Evolutionary conservation across 2,888 invertebrate genomes (phyloP), one percentile per base, ranked within the genome.

Genomic region (Schizaphis graminum): DNA sequence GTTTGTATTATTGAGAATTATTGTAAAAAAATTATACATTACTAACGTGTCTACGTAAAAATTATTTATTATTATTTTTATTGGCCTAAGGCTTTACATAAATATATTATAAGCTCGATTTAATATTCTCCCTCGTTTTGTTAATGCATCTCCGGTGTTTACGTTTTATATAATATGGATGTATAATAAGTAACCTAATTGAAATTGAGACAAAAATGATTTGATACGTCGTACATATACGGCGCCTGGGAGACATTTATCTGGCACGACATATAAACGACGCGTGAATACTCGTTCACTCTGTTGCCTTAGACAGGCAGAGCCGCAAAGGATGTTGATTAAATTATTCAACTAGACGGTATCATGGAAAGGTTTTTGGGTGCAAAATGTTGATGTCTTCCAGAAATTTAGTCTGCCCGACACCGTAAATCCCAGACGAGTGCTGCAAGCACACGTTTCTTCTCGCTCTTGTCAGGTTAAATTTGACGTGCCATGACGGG

Each of bases 121-220:
- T 44, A 47, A 89, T 89, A 44, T 90, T 67, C 90, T 56, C 90
- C 16, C 47, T n/a, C 35, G 24, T 41, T 56, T 41, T 41, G 24
- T 44, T 28, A 3, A 8, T 49, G 8, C 35, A 49, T n/a, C 53
- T 88, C 53, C 13, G 11, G 8, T 88, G 53, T 2, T 41, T 35
- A 47, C 35, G 90, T 21, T 53, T 44, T 28, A 1, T 86, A 26
- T 21, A 47, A 49, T 21, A 47, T 56, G 44, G 10, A 28, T 26
- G 44, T 47, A 49, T 49, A 24, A 47, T 88, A 56, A 93, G 89
- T 86, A 35, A 61, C 44, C 90, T 91, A 94, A 91, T 67, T 91
- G 90, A 90, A 86, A 91, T 41, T 24, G 61, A 94, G 86, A 86
- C 94, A 67, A 86, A 94, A 94, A 94, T 86, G 67, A 91, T 86